These are phyloP conservation scores for Naja naja DNA, from an alignment of 2,113 vertebrate genomes.

Conservation along the genomic window DNA sequence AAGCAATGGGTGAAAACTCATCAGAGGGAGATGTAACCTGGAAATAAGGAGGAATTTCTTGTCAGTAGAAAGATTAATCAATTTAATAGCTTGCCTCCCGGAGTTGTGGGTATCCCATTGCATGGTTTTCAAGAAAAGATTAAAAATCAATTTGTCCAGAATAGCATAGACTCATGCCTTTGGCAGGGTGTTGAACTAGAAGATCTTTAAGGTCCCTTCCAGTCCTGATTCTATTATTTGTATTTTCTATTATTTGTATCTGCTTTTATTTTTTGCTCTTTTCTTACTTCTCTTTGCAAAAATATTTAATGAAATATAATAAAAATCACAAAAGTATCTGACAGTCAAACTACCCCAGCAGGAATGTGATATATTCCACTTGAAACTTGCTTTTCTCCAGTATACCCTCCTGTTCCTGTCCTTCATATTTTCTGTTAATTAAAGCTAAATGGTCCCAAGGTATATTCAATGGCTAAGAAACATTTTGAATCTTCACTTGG, in stretches of 20 bases:
- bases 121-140: not conserved
- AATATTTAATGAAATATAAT: not conserved
- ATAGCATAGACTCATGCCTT: not conserved
- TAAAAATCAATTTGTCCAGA: not conserved
- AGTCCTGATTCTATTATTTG: not conserved
- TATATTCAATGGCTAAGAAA: not conserved
- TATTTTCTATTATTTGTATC: not conserved
- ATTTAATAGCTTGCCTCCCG: not conserved
- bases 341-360: not conserved
- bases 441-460: not conserved
- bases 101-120: not conserved
- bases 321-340: not conserved
- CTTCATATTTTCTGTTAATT: not conserved
- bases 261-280: not conserved
- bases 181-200: not conserved
- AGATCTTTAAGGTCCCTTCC: not conserved
- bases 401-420: not conserved
- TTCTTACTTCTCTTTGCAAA: not conserved
- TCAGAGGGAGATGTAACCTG: not conserved
- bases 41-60: not conserved
- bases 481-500: not conserved
- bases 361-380: not conserved
- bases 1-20: not conserved
- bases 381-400: not conserved
- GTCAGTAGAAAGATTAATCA: not conserved